phyloP scores from a whole-genome alignment of 2,888 invertebrate genomes.

The Rugalucina vietnamica region DNA sequence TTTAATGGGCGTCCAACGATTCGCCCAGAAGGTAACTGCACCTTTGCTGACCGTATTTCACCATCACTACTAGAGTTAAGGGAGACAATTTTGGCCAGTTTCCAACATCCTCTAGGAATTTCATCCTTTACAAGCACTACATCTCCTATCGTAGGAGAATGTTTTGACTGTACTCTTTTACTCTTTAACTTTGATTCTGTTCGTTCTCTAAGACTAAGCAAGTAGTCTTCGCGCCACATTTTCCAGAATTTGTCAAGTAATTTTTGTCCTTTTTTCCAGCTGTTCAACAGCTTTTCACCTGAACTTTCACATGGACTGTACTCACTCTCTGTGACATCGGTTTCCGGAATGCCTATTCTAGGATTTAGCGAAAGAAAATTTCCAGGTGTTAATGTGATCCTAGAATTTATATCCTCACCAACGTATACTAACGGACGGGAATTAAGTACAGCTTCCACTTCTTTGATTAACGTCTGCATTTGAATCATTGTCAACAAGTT shows the following conservation, averaged over 20 bases:
- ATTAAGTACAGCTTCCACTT: too few species aligned
- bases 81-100: constrained; percentile 6
- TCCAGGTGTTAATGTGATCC: too few species aligned
- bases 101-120: constrained; percentile 21
- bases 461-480: too few species aligned
- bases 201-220: constrained; percentile 27
- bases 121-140: constrained; percentile 27
- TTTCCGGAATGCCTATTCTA: constrained; percentile 28
- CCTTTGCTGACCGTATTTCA: constrained; percentile 23
- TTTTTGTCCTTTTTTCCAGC: constrained; percentile 16
- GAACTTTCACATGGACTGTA: constrained; percentile 12
- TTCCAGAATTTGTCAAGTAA: constrained; percentile 26
- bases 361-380: too few species aligned
- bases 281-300: neutral
- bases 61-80: constrained; percentile 14
- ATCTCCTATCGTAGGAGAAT: constrained; percentile 11
- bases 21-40: constrained; percentile 20
- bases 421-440: too few species aligned
- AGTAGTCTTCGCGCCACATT: constrained; percentile 33
- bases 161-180: constrained; percentile 12
- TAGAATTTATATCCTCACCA: too few species aligned
- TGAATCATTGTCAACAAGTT: too few species aligned
- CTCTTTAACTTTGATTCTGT: neutral
- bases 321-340: constrained; percentile 2
- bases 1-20: constrained; percentile 24